A percentile compares a stretch with the other conserved stretches of the same genome.
Evolutionary conservation across 1,140 invertebrate genomes (phyloP).

Genomic region (Araneus ventricosus): DNA sequence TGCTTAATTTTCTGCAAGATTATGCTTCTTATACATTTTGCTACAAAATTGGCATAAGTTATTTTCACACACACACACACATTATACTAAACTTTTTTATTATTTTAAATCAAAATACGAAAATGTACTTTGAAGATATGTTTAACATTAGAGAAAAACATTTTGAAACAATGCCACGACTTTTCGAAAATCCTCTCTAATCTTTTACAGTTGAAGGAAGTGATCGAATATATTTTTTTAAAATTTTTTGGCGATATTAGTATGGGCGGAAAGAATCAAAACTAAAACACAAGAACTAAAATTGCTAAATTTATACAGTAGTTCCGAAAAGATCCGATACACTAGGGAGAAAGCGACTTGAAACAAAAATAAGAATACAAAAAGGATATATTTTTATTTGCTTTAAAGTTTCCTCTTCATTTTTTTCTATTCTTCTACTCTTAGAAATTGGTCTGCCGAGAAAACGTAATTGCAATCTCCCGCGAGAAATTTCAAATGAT

Average conservation of each 20-base stretch:
- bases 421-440: neutral
- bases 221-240: neutral
- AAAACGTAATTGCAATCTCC: conserved; percentile 32
- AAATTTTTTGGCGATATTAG: conserved; percentile 37
- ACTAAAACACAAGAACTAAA: conserved; percentile 55
- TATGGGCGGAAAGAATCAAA: conserved; percentile 55
- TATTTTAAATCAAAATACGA: too few species aligned
- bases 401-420: conserved; percentile 35
- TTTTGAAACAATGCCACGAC: neutral
- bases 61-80: too few species aligned
- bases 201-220: neutral
- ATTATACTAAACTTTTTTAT: too few species aligned
- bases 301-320: conserved; percentile 72
- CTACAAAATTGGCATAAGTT: too few species aligned
- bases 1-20: too few species aligned
- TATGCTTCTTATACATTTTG: too few species aligned
- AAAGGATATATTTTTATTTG: conserved; percentile 54
- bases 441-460: conserved; percentile 40
- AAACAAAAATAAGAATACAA: conserved; percentile 1
- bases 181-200: neutral
- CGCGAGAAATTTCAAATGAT: conserved; percentile 57
- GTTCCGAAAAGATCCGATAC: conserved; percentile 59
- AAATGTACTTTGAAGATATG: too few species aligned
- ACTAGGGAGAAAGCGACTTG: conserved; percentile 10
- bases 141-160: neutral